phyloP scores from a whole-genome alignment of 2,888 invertebrate species.

The Callimorpha dominula region DNA sequence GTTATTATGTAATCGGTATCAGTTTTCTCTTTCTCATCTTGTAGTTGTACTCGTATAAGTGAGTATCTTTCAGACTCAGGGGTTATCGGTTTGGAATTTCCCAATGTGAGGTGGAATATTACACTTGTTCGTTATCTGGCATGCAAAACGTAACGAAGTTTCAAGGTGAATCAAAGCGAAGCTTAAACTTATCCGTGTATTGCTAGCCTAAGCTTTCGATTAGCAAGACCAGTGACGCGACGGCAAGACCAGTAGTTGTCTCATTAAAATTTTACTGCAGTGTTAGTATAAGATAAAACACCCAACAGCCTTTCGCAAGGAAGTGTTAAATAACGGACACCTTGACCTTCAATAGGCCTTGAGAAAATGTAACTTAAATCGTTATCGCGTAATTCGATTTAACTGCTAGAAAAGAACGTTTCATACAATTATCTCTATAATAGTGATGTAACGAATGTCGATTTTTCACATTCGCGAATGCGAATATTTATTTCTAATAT shows the following conservation, averaged over 20 bases:
- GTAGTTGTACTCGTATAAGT: no score
- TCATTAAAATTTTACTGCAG: slow-evolving; percentile 79
- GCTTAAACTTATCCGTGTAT: not conserved
- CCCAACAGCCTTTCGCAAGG: slow-evolving; percentile 46
- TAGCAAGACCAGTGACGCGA: slow-evolving; percentile 64
- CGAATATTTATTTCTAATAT: no score
- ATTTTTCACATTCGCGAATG: no score
- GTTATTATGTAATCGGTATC: not conserved
- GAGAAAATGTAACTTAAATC: slow-evolving; percentile 5
- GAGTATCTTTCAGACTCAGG: no score
- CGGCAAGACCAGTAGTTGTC: slow-evolving; percentile 53
- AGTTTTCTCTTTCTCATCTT: no score
- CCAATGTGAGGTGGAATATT: not conserved
- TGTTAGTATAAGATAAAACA: slow-evolving; percentile 66
- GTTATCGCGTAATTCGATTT: slow-evolving; percentile 3
- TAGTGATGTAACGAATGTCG: no score
- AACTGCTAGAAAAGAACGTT: not conserved
- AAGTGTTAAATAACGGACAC: slow-evolving; percentile 53
- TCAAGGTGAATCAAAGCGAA: no score
- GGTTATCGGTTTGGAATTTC: not conserved
- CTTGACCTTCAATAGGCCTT: slow-evolving; percentile 17
- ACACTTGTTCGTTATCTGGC: not conserved
- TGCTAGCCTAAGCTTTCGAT: slow-evolving; percentile 61
- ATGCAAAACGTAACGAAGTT: not conserved
- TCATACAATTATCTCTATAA: not conserved